A percentile compares a stretch with the other conserved stretches of the same genome.
Evolutionary conservation across 2,113 vertebrate species (phyloP).

Genomic region (Mesoclemmys tuberculata): DNA sequence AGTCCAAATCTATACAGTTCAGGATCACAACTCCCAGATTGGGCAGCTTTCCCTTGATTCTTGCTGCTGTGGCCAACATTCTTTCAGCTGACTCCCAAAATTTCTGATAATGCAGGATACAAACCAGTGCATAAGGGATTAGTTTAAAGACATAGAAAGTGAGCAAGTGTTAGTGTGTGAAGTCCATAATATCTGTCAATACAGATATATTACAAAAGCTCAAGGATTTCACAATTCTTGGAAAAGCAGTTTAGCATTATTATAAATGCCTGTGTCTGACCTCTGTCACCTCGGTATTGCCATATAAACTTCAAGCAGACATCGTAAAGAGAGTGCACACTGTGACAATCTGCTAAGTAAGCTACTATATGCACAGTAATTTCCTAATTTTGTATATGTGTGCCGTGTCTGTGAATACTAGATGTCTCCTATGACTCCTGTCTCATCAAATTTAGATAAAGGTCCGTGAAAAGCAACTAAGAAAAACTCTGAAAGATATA

Average conservation of each 20-base stretch:
- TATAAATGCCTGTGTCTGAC: constrained; percentile 70
- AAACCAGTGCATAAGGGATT: neutral
- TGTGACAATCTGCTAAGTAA: constrained; percentile 81
- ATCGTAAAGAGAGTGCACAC: constrained; percentile 77
- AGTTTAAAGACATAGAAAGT: constrained; percentile 4
- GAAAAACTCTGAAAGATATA: constrained; percentile 31
- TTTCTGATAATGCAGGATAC: neutral
- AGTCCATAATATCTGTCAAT: neutral
- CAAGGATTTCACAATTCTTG: constrained; percentile 40
- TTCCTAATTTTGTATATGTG: constrained; percentile 79
- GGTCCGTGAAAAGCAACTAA: constrained; percentile 25
- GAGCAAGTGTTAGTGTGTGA: neutral
- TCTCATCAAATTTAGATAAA: constrained; percentile 68
- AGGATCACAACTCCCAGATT: neutral
- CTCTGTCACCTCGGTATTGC: constrained; percentile 65
- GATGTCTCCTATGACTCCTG: constrained; percentile 63
- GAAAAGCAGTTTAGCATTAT: constrained; percentile 64
- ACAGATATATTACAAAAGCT: constrained; percentile 23
- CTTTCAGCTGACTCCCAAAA: neutral
- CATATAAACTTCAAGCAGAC: constrained; percentile 73
- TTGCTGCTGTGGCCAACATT: neutral
- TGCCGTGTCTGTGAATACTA: constrained; percentile 53
- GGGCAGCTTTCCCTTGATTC: neutral
- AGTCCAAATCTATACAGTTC: neutral
- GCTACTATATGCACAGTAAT: constrained; percentile 68